phyloP scores from a whole-genome alignment of 2,797 vertebrate genomes.

The Prunella strophiata region DNA sequence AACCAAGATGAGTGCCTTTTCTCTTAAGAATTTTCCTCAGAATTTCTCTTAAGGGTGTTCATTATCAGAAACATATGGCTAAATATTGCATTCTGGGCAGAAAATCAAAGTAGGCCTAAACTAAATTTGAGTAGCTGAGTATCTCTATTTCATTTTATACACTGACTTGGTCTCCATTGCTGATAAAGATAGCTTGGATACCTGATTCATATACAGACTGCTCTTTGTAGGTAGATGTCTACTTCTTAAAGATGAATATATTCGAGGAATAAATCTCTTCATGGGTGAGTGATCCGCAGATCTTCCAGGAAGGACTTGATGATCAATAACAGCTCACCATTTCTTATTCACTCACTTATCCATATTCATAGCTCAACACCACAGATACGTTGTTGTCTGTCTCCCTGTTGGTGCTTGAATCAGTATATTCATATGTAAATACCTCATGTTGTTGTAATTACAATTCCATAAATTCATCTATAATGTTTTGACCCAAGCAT shows the following conservation, averaged over 20 bases:
- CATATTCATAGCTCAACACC: background rate
- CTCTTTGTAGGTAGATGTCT: background rate
- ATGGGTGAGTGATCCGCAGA: background rate
- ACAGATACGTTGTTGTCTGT: accelerated
- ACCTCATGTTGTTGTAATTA: background rate
- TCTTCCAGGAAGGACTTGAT: background rate
- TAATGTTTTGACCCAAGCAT: background rate
- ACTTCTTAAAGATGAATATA: background rate
- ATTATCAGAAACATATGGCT: background rate
- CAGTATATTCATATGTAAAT: background rate
- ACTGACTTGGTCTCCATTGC: background rate
- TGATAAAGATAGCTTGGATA: background rate
- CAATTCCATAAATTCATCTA: background rate
- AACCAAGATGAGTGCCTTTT: background rate
- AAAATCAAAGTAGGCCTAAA: background rate
- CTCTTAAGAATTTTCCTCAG: background rate
- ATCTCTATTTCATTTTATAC: background rate
- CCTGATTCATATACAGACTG: background rate
- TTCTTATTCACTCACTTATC: background rate
- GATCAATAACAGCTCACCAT: background rate
- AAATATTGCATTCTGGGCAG: background rate
- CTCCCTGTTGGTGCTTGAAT: background rate
- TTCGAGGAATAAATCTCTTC: background rate
- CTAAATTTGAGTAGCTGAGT: background rate
- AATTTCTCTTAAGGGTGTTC: background rate